These are phyloP conservation scores for Motacilla alba DNA, from an alignment of 2,113 vertebrate genomes.

Conservation along the genomic window DNA sequence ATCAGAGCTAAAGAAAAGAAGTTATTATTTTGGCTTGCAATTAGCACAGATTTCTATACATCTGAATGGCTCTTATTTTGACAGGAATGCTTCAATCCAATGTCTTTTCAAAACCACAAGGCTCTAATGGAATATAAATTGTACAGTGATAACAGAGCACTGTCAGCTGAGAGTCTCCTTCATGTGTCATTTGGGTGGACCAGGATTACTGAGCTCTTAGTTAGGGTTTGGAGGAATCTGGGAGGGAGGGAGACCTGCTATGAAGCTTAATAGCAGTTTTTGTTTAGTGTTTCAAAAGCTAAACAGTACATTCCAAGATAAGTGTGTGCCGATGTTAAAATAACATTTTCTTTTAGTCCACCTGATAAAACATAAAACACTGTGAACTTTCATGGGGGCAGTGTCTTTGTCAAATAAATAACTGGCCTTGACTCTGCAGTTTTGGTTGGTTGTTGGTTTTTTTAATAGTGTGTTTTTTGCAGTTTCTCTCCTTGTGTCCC, in stretches of 20 bases:
- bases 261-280: not conserved
- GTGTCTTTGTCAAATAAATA: not conserved
- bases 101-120: not conserved
- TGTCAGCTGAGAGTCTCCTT: not conserved
- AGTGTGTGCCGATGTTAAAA: not conserved
- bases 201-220: not conserved
- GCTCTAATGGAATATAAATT: not conserved
- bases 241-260: not conserved
- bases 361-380: conserved; percentile 8
- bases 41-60: not conserved
- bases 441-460: not conserved
- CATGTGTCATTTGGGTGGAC: not conserved
- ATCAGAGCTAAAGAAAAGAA: not conserved
- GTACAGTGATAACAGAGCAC: not conserved
- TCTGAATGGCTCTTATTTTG: conserved; percentile 14
- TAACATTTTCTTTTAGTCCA: not conserved
- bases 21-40: not conserved
- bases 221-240: not conserved
- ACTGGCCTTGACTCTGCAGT: not conserved
- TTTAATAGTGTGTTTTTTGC: not conserved
- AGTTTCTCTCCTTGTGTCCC: not conserved
- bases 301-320: not conserved
- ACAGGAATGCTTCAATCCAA: not conserved
- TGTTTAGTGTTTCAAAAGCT: not conserved
- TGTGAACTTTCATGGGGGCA: not conserved